Conservation (phyloP, 2,888 invertebrate genomes). For the Brachyptera risi region DNA sequence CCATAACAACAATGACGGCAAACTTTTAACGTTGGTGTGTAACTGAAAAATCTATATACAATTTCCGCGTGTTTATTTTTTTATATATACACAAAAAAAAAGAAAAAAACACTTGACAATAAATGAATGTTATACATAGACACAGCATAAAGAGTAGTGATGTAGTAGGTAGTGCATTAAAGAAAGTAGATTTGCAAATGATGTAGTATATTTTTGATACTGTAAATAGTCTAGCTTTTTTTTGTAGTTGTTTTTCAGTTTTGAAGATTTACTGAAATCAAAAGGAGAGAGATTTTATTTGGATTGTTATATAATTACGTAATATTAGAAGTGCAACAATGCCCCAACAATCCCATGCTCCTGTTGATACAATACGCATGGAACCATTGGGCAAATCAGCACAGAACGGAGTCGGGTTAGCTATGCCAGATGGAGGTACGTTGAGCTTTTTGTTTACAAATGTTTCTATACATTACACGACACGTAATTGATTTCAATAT, state of each 20-base stretch:
- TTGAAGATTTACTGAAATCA: neutral
- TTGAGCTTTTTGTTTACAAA: no score
- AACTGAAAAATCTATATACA: no score
- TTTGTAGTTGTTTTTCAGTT: neutral
- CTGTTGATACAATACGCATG: conserved; percentile 58
- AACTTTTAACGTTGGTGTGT: no score
- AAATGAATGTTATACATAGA: neutral
- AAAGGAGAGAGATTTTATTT: no score
- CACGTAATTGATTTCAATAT: no score
- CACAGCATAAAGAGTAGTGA: neutral
- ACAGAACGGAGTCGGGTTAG: conserved; percentile 54
- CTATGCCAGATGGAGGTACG: neutral
- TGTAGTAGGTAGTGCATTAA: conserved; percentile 1
- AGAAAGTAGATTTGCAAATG: conserved; percentile 1
- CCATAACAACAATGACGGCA: no score
- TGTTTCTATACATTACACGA: no score
- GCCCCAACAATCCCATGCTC: conserved; percentile 1
- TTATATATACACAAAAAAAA: no score
- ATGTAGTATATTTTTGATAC: conserved; percentile 1
- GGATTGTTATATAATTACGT: neutral
- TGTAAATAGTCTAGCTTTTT: neutral
- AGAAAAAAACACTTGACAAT: no score
- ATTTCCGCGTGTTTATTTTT: no score
- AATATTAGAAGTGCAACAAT: neutral
- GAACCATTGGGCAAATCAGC: conserved; percentile 61